Evolutionary conservation across 2,797 vertebrate species (phyloP), one percentile per base, ranked within the genome.

Genomic region (Sebastes nivosus): DNA sequence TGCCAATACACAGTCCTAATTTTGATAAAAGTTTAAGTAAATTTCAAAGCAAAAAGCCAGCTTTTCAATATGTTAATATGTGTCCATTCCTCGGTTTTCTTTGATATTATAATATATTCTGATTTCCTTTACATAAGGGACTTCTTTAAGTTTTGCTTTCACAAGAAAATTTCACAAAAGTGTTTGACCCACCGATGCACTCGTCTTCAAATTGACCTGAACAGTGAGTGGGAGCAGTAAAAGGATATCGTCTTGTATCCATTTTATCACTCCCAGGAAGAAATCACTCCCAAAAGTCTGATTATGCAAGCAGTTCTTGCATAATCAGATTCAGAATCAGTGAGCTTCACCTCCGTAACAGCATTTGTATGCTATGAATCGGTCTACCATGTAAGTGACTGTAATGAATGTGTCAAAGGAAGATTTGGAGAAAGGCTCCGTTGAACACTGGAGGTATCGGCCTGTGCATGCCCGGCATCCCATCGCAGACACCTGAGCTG

Each of bases 401-500:
- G n/a, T 80, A 84, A 87, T 86, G 78, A 78, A 83, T 80, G 36
- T 83, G 79, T 85, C 81, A 74, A 52, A 72, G 46, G 71, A 38
- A 75, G 38, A 72, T 77, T 75, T 76, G 64, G 54, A 59, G 61
- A 67, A 69, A 34, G 69, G 34, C 64, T 80, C 30, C 18, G 63
- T 55, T 69, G 72, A 86, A 64, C 54, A 66, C 30, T 29, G 69
- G 50, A 32, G 58, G 73, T 52, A 79, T 68, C 42, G 14, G 85
- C 38, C 64, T 67, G 34, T 84, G 60, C 90, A 73, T 83, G 81
- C 79, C 79, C 24, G 50, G 59, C 58, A 82, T 90, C 78, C 71
- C n/a, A 64, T 63, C 9, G 4, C 79, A 80, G 80, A 90, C 87
- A 92, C 81, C 79, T 85, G 70, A 82, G 78, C 86, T 77, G 57